These are phyloP conservation scores for Isoperla grammatica DNA, from an alignment of 2,888 invertebrate species.

Conservation along the genomic window DNA sequence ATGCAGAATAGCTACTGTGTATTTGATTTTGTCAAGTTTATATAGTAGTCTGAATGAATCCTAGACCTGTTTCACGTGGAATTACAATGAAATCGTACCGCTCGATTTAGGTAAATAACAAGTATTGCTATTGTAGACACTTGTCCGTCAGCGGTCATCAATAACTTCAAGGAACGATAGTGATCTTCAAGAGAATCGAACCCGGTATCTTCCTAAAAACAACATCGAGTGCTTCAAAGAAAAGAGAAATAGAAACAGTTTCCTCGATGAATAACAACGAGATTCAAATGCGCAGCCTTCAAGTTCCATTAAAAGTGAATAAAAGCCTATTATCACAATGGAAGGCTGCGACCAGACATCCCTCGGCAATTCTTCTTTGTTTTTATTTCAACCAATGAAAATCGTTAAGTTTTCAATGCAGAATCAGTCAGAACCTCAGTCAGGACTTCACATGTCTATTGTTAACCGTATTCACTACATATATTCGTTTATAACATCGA, in stretches of 20 bases:
- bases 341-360: too few species aligned
- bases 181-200: background rate
- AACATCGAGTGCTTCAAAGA: background rate
- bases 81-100: constrained; percentile 7
- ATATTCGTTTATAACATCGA: too few species aligned
- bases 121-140: background rate
- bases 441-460: too few species aligned
- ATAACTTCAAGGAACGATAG: background rate
- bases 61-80: background rate
- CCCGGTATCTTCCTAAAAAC: background rate
- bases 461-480: too few species aligned
- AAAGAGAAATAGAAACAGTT: background rate
- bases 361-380: too few species aligned
- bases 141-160: constrained; percentile 7
- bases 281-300: constrained; percentile 11
- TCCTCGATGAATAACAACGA: constrained; percentile 16
- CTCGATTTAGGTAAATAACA: constrained; percentile 7
- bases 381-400: too few species aligned
- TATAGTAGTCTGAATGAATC: background rate
- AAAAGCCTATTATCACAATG: too few species aligned
- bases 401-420: too few species aligned
- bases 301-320: too few species aligned
- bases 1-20: background rate
- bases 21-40: constrained; percentile 4
- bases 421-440: too few species aligned